A percentile compares a stretch with the other conserved stretches of the same genome.
These are phyloP conservation scores for Rhagophthalmus giganteus DNA, from an alignment of 2,888 invertebrate genomes.

Conservation along the genomic window DNA sequence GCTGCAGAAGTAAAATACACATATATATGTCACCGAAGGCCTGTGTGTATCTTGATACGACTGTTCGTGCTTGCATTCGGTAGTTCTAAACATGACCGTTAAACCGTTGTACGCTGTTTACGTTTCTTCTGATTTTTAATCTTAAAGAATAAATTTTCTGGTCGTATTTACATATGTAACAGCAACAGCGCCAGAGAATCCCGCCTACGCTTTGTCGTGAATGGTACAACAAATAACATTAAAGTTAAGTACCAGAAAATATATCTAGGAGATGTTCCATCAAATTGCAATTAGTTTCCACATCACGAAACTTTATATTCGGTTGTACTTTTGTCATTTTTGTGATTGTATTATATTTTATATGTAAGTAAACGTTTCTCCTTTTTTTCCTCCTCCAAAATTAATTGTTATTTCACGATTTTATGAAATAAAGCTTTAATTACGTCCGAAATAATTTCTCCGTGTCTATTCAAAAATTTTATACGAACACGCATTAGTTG, in stretches of 20 bases:
- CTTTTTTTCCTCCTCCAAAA: not conserved
- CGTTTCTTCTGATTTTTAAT: slow-evolving; percentile 38
- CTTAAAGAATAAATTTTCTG: slow-evolving; percentile 35
- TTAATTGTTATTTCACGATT: not conserved
- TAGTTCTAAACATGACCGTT: slow-evolving; percentile 40
- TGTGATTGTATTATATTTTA: not conserved
- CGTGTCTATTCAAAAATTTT: too few species aligned
- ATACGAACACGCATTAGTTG: slow-evolving; percentile 18
- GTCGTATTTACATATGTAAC: slow-evolving; percentile 30
- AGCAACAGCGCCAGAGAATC: slow-evolving; percentile 25
- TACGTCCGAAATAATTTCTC: not conserved
- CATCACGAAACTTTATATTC: slow-evolving; percentile 3
- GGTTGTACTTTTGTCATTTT: not conserved
- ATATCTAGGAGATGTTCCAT: slow-evolving; percentile 16
- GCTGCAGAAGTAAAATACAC: slow-evolving; percentile 37
- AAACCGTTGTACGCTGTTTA: slow-evolving; percentile 39
- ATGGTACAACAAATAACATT: slow-evolving; percentile 27
- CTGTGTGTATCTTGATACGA: slow-evolving; percentile 40
- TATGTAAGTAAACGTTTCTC: not conserved
- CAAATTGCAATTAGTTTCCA: slow-evolving; percentile 9
- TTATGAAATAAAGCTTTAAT: not conserved
- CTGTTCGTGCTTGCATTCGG: slow-evolving; percentile 41
- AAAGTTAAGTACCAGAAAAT: slow-evolving; percentile 24
- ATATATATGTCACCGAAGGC: slow-evolving; percentile 38
- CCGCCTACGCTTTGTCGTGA: slow-evolving; percentile 29